Base-by-base conservation (phyloP, 2,888 invertebrate species). In the Torymus tubicola region DNA sequence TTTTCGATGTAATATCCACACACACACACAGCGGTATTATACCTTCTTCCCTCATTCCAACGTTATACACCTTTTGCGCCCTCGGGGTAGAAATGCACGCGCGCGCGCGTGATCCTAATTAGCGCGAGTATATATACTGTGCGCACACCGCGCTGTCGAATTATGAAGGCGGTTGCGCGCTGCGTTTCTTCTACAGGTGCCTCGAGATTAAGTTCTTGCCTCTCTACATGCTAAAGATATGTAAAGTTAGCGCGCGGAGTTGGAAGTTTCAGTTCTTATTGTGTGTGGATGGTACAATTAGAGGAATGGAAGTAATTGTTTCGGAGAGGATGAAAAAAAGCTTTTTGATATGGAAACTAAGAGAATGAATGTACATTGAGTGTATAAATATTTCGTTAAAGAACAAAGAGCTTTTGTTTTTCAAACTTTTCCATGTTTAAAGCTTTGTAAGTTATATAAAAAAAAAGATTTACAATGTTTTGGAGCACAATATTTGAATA, bases 81-180 rank as follows among this genome's bases (percentile, higher is more conserved):
- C 76, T 67, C 82, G 42, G 85, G 86, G 84, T 84, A 84, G 84
- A 89, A 89, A 24, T n/a, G n/a, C n/a, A n/a, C n/a, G n/a, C n/a
- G n/a, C n/a, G n/a, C 89, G 89, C 87, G 89, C 90, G 89, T 90
- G 90, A 90, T 90, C 88, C 89, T 90, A 90, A 90, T 90, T 90
- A 90, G 88, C 89, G 85, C 86, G 86, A 76, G 65, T 69, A 58
- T n/a, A n/a, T n/a, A n/a, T n/a, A n/a, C 64, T 70, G 60, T 50
- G 86, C 85, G 52, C 55, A 55, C 71, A 71, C 65, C 70, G 73
- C 64, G 73, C 53, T 60, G 72, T 76, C 72, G 67, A 80, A 80
- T 72, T 68, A 76, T 63, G 65, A 76, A 76, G 55, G 76, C 72
- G 57, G 68, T 76, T 80, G 76, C 72, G 67, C 53, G 57, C 61